Evolutionary conservation across 1,140 invertebrate species (phyloP), one percentile per base, ranked within the genome.

Genomic region (Pogonomyrmex barbatus): DNA sequence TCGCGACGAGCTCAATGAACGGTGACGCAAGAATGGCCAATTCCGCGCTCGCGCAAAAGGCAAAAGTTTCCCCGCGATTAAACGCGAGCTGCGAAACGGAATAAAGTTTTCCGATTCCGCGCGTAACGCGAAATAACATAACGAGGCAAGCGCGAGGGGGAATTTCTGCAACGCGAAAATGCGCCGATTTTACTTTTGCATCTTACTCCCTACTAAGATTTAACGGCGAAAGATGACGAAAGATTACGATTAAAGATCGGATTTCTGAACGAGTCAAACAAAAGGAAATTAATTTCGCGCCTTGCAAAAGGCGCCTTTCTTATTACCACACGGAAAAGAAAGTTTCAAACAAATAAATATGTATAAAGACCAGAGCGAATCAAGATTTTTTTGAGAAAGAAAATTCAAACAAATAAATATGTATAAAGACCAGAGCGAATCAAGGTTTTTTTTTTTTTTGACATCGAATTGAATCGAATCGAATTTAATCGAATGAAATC

Each of bases 31-130:
- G 67, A 83, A 73, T 56, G 6, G 30, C 10, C 54, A 12, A 30
- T 68, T n/a, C n/a, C 63, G 77, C 14, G 56, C 42, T 36, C 76
- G 77, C 62, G 52, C 36, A 6, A 50, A 47, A 39, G 24, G 79
- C 68, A 54, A 83, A 83, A 75, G 79, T 83, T 60, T 33, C 24
- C 24, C 24, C 33, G 67, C 67, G 67, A 73, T 83, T 83, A 36
- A 73, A 39, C 60, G 58, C 33, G 8, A 52, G 50, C 36, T 17
- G 24, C 45, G 76, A 39, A 30, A 42, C 45, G 36, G 8, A 58
- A 73, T 45, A 24, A 73, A 73, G 68, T 75, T 83, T 73, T 42
- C 33, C 42, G 52, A 58, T 71, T 30, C 30, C 17, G 54, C 24
- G 24, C 24, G 24, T 24, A 24, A 24, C 24, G 24, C n/a, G 68